A percentile compares a stretch with the other conserved stretches of the same genome.
Conservation (phyloP, 2,797 vertebrate genomes). For the Melanotaenia boesemani region DNA sequence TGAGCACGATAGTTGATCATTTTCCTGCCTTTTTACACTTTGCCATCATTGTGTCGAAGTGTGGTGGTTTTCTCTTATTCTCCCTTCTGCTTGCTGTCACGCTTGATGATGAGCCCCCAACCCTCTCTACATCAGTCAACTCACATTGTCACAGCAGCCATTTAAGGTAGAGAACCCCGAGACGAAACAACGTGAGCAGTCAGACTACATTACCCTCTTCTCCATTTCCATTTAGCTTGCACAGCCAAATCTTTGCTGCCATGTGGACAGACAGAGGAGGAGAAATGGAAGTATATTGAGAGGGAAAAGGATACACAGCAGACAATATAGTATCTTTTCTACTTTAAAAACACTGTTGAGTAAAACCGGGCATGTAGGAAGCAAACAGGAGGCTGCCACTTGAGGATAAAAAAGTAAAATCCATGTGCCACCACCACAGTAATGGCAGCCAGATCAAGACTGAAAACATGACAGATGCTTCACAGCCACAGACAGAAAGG, state of each 20-base stretch:
- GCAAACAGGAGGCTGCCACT: constrained; percentile 44
- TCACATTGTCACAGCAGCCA: constrained; percentile 48
- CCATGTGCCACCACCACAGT: constrained; percentile 51
- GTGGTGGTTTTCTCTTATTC: background rate
- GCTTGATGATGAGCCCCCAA: constrained; percentile 6
- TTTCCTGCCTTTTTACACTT: constrained; percentile 32
- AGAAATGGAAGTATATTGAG: background rate
- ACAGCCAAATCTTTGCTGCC: constrained; percentile 42
- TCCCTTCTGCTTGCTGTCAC: constrained; percentile 30
- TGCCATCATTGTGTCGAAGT: constrained; percentile 9
- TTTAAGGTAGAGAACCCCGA: constrained; percentile 37
- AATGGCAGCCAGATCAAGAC: constrained; percentile 41
- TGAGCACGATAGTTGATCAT: constrained; percentile 52
- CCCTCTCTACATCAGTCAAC: constrained; percentile 18
- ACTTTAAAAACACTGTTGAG: constrained; percentile 34
- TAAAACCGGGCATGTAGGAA: constrained; percentile 21
- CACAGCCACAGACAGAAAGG: constrained; percentile 22
- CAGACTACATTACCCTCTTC: constrained; percentile 48
- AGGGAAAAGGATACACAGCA: background rate
- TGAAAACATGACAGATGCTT: constrained; percentile 21
- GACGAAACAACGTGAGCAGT: constrained; percentile 52
- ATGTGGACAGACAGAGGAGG: constrained; percentile 18
- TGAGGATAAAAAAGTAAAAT: constrained; percentile 51
- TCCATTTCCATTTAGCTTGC: constrained; percentile 51
- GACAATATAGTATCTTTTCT: constrained; percentile 9